Evolutionary conservation across 2,797 vertebrate species (phyloP).

Genomic region (Sphenodon punctatus): DNA sequence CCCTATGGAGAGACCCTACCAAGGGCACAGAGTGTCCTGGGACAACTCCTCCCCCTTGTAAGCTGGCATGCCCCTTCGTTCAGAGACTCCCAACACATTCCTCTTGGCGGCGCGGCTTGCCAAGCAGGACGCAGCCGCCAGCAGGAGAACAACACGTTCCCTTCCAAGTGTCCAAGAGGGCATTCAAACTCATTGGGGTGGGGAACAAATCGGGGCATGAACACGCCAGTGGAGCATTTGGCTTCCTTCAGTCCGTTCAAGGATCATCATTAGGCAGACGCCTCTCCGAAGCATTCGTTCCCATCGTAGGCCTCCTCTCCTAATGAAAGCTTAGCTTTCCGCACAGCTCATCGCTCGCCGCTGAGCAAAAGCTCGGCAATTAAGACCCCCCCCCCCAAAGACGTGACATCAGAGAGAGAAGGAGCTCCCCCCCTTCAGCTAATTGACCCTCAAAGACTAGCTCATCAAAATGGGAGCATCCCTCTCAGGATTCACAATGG

Average conservation of each 20-base stretch:
- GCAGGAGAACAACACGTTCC: conserved; percentile 48
- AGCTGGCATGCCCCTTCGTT: conserved; percentile 44
- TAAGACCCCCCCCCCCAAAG: conserved; percentile 32
- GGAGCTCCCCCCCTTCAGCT: conserved; percentile 45
- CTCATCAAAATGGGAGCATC: background rate
- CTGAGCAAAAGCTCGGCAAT: conserved; percentile 52
- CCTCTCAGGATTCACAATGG: background rate
- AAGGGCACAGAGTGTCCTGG: too few species aligned
- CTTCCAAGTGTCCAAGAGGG: conserved; percentile 55
- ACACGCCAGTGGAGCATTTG: conserved; percentile 63
- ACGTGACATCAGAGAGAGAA: background rate
- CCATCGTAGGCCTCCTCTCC: conserved; percentile 56
- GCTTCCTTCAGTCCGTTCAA: conserved; percentile 53
- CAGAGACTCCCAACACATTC: conserved; percentile 57
- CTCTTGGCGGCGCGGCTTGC: background rate
- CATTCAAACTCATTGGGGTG: conserved; percentile 60
- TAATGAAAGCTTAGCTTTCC: conserved; percentile 54
- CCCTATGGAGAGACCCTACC: too few species aligned
- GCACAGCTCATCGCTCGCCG: background rate
- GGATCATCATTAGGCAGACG: conserved; percentile 63
- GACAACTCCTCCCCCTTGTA: too few species aligned
- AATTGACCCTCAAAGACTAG: conserved; percentile 25
- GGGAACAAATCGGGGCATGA: conserved; percentile 70
- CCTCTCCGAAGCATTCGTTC: conserved; percentile 48
- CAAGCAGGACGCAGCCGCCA: conserved; percentile 57